phyloP scores from a whole-genome alignment of 2,797 vertebrate genomes.

The Paedocypris micromegethes region DNA sequence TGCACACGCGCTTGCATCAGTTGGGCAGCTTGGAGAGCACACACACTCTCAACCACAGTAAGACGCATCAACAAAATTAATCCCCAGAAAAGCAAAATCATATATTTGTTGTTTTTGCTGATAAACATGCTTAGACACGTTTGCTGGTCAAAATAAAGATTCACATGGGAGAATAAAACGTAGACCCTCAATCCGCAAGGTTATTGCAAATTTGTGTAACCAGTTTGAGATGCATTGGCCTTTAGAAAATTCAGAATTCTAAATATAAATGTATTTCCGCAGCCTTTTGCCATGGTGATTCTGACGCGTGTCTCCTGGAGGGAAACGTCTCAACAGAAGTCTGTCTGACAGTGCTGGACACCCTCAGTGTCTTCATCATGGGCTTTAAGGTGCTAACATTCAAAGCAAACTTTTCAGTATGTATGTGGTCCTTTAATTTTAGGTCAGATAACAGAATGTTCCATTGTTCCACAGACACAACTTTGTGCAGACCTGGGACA shows the following conservation, averaged over 20 bases:
- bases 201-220: too few relatives aligned
- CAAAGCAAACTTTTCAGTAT: neutral
- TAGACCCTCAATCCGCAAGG: too few relatives aligned
- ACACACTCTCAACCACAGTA: constrained; percentile 97
- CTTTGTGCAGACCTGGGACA: constrained; percentile 87
- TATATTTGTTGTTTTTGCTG: too few relatives aligned
- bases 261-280: constrained; percentile 16
- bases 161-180: too few relatives aligned
- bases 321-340: constrained; percentile 93
- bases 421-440: neutral
- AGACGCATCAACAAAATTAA: constrained; percentile 48
- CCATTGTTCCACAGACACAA: constrained; percentile 73
- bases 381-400: constrained; percentile 84
- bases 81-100: too few relatives aligned
- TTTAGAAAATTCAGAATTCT: too few relatives aligned
- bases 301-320: constrained; percentile 88
- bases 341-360: constrained; percentile 92
- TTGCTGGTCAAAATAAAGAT: too few relatives aligned
- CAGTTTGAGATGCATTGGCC: too few relatives aligned
- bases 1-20: constrained; percentile 94
- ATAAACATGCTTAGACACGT: too few relatives aligned
- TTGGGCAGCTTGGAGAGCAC: constrained; percentile 91
- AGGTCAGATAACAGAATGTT: neutral
- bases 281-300: constrained; percentile 88
- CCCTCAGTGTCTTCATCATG: constrained; percentile 86